Evolutionary conservation across 2,113 vertebrate species (phyloP).

Genomic region (Zosterops japonicus): DNA sequence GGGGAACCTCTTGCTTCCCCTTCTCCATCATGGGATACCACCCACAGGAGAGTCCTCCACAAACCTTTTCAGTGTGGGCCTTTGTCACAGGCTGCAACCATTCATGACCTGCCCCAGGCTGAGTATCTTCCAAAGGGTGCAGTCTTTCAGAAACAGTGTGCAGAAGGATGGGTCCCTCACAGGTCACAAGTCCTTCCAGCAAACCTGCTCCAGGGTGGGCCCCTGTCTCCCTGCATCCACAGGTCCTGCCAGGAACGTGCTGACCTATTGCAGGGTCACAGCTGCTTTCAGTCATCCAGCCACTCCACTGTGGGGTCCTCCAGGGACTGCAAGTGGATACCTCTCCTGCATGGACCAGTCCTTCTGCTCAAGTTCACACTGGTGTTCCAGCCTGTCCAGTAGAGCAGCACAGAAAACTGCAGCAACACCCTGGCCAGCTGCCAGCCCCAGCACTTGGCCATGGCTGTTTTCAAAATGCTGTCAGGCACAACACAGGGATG

Average conservation of each 20-base stretch:
- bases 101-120: background rate
- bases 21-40: background rate
- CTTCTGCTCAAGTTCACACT: background rate
- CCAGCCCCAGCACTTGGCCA: background rate
- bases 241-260: background rate
- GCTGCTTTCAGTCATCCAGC: background rate
- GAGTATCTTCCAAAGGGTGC: background rate
- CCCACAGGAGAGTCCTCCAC: background rate
- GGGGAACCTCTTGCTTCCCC: background rate
- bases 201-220: background rate
- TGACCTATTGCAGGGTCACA: background rate
- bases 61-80: background rate
- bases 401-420: background rate
- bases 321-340: background rate
- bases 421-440: background rate
- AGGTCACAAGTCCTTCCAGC: background rate
- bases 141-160: background rate
- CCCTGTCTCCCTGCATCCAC: background rate
- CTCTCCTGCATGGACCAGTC: background rate
- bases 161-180: background rate
- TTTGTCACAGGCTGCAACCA: background rate
- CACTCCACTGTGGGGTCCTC: accelerated
- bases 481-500: background rate
- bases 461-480: background rate
- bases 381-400: background rate